Evolutionary conservation across 2,113 vertebrate species (phyloP), one percentile per base, ranked within the genome.

Genomic region (Rhegmatorhina hoffmannsi): DNA sequence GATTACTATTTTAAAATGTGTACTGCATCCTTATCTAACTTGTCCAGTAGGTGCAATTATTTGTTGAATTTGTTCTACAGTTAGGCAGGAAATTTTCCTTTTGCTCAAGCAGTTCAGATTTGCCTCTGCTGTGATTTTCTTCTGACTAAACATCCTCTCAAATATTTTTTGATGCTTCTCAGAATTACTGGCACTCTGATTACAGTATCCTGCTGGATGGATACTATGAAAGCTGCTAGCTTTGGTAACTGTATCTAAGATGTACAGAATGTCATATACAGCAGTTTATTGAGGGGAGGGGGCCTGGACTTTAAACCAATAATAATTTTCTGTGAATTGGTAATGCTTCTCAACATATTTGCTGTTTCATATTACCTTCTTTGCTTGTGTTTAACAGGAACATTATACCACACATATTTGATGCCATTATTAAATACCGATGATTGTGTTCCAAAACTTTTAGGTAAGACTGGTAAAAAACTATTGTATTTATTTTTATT

Each of bases 51-150:
- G 84, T 94, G 90, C 83, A 94, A 86, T 90, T 95, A 95, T 95
- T 96, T 64, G 40, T 63, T 91, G 94, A 96, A 97, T 97, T 96
- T 97, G 81, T 96, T 94, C 95, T 94, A 95, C 81, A 87, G 74
- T 96, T 92, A 64, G 31, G 90, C 52, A 93, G 91, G 90, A 93
- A 96, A 78, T 87, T 96, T 96, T 78, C 85, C 72, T 97, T 95
- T 97, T 89, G 92, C 94, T 95, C 9, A 1, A 80, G 83, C 4
- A 17, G 87, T 46, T 76, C 47, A 94, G 91, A 78, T 95, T 93
- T 87, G 76, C 90, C 67, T 95, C 90, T 60, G 58, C 77, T 96
- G 43, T 92, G 85, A 94, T 95, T 97, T 96, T 92, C 90, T 94
- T 88, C 92, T 91, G 90, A 82, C 92, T 60, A 11, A 96, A 97